These are phyloP conservation scores for Orthosia cruda DNA, from an alignment of 2,888 invertebrate species.

Conservation along the genomic window DNA sequence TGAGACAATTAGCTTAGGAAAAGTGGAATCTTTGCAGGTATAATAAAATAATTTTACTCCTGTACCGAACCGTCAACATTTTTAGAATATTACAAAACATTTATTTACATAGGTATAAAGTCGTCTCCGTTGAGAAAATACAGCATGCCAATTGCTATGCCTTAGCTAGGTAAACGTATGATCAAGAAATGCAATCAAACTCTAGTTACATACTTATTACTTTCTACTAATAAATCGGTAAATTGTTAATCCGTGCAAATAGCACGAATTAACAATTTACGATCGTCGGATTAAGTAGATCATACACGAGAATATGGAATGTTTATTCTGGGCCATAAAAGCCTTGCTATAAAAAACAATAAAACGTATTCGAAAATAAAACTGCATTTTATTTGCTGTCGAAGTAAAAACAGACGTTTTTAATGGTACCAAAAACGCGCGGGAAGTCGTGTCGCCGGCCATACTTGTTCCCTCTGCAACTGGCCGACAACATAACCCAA, in stretches of 20 bases:
- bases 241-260: conserved; percentile 32
- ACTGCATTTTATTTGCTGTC: conserved; percentile 79
- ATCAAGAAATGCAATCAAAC: not conserved
- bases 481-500: conserved; percentile 63
- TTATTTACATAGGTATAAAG: not conserved
- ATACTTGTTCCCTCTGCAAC: conserved; percentile 41
- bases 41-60: not conserved
- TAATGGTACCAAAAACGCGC: conserved; percentile 78
- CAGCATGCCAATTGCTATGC: not conserved
- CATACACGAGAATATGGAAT: conserved; percentile 62
- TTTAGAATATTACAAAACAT: not conserved
- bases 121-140: not conserved
- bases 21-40: not conserved
- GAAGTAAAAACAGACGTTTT: conserved; percentile 79
- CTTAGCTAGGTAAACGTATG: not conserved
- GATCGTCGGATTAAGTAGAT: conserved; percentile 61
- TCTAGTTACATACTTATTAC: conserved; percentile 14
- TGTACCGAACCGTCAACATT: not conserved
- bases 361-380: conserved; percentile 81
- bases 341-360: conserved; percentile 77
- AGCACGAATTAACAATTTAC: conserved; percentile 61
- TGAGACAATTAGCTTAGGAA: not conserved
- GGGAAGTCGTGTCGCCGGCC: conserved; percentile 63
- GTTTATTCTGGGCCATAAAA: conserved; percentile 75
- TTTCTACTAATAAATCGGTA: conserved; percentile 12